Percentiles rank a stretch among this genome's conserved stretches.
These are phyloP conservation scores for Hyles euphorbiae DNA, from an alignment of 1,140 invertebrate species.

Conservation along the genomic window DNA sequence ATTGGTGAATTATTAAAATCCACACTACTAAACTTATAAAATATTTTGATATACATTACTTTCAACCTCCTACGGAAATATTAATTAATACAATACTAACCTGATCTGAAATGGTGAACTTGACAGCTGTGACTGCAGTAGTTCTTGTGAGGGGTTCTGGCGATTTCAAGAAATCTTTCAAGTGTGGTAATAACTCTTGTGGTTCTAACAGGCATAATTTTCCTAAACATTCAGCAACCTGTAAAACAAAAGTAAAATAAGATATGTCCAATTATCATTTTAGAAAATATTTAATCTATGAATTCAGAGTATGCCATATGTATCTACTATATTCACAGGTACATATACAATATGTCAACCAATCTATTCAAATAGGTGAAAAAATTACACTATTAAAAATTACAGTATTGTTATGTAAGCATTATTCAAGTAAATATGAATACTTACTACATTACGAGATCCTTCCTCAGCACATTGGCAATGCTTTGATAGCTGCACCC, in stretches of 20 bases:
- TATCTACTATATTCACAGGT: too few relatives aligned
- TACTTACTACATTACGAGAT: constrained; percentile 92
- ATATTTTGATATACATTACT: too few relatives aligned
- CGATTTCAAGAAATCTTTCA: constrained; percentile 86
- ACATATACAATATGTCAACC: too few relatives aligned
- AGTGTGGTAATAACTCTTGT: constrained; percentile 83
- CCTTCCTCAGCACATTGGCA: constrained; percentile 98
- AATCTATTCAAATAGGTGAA: too few relatives aligned
- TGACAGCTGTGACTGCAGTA: constrained; percentile 98
- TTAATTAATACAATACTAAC: constrained; percentile 45
- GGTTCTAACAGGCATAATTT: constrained; percentile 98
- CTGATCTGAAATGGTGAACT: constrained; percentile 98
- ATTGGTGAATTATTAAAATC: too few relatives aligned
- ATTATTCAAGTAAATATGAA: not conserved
- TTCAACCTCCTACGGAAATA: too few relatives aligned
- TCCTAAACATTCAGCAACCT: constrained; percentile 96
- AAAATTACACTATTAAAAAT: not conserved
- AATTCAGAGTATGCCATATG: too few relatives aligned
- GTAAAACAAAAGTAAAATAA: constrained; percentile 14
- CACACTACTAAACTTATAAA: too few relatives aligned
- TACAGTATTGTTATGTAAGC: not conserved
- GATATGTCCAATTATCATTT: not conserved
- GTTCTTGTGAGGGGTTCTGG: constrained; percentile 92
- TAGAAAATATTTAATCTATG: too few relatives aligned
- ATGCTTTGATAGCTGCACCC: constrained; percentile 92